Evolutionary conservation across 2,888 invertebrate genomes (phyloP).

Genomic region (Agonopterix alstromeriana): DNA sequence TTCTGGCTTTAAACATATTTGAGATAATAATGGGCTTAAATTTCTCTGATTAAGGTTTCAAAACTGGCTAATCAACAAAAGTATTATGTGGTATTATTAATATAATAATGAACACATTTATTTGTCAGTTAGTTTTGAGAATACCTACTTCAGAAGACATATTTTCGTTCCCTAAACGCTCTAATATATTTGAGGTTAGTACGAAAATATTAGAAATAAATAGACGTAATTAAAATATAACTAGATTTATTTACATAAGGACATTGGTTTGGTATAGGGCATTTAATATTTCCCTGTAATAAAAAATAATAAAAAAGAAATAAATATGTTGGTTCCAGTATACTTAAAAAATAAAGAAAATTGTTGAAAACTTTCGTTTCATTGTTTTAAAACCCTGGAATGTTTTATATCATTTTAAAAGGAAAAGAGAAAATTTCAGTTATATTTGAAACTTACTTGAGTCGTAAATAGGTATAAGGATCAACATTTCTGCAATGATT

Average conservation of each 20-base stretch:
- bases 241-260: slow-evolving; percentile 17
- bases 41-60: too few species aligned
- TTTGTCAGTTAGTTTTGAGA: too few species aligned
- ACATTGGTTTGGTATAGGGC: slow-evolving; percentile 40
- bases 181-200: background rate
- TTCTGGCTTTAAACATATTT: too few species aligned
- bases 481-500: too few species aligned
- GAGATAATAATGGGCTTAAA: too few species aligned
- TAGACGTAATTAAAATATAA: slow-evolving; percentile 5
- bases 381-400: slow-evolving; percentile 1
- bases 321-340: slow-evolving; percentile 34
- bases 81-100: too few species aligned
- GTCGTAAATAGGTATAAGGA: too few species aligned
- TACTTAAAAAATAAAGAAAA: slow-evolving; percentile 31
- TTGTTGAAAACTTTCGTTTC: slow-evolving; percentile 24
- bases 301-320: slow-evolving; percentile 18
- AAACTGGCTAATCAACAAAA: too few species aligned
- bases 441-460: too few species aligned
- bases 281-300: slow-evolving; percentile 19
- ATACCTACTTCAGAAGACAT: too few species aligned
- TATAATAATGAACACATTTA: too few species aligned
- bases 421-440: too few species aligned
- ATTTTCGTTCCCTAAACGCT: background rate
- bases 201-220: slow-evolving; percentile 6
- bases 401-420: background rate